Base-by-base conservation (phyloP, 2,888 invertebrate genomes). In the Lasiommata megera region DNA sequence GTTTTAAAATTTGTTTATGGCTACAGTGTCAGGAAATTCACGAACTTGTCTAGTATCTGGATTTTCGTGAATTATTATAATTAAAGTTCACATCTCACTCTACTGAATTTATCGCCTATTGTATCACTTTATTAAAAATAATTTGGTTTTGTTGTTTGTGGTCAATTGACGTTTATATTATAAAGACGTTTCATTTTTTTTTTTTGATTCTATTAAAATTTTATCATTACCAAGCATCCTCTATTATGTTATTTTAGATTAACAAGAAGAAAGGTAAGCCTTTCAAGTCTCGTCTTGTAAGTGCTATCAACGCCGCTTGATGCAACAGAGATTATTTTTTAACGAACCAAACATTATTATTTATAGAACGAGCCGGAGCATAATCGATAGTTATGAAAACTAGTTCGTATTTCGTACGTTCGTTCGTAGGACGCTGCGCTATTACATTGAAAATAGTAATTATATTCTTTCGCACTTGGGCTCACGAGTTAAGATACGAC, bases 321-420 rank as follows among this genome's bases (percentile, higher is more conserved):
- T 54, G 37, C 46, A 55, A 51, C 40, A 60, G 23, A 57, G 47
- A 53, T 62, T 58, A 64, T 46, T 64, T 61, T 62, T 62, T 57
- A 58, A 50, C 56, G 40, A 37, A 59, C 60, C 41, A 17, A 58
- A 56, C 44, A 63, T 69, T 76, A 63, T 69, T 76, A 80, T 79
- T 78, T 77, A 77, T 79, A 77, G 76, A 78, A 71, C 67, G 64
- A 66, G 62, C 1, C 67, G 67, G 44, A 16, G 40, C 17, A 43
- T 73, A 71, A 75, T 73, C 67, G 66, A 68, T 57, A 63, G 72
- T 73, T 73, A 72, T 72, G 70, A 73, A 64, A 73, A 73, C 63
- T 29, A 54, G 50, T 43, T 41, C 14, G 56, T 51, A 40, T 40
- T 28, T 7, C 28, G 28, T 28, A 28, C 28, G 7, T 7, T 28